phyloP scores from a whole-genome alignment of 2,797 vertebrate genomes.

The Sebastes oblongus region DNA sequence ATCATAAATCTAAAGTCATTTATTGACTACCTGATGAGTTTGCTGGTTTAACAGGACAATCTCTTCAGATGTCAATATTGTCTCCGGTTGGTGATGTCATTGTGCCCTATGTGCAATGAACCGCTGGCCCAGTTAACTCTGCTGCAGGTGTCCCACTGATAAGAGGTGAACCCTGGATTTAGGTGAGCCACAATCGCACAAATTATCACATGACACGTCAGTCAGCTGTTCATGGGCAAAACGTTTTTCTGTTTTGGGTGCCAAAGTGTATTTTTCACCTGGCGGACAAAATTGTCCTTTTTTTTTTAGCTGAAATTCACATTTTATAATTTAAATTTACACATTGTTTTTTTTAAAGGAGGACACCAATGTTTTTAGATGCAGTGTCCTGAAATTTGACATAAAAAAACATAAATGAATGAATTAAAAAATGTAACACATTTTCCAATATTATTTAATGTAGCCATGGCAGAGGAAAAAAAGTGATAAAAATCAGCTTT shows the following conservation, averaged over 20 bases:
- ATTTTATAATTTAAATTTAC: neutral
- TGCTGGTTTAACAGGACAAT: neutral
- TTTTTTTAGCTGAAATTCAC: neutral
- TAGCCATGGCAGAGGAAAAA: neutral
- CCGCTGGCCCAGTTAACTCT: constrained; percentile 51
- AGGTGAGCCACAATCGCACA: constrained; percentile 11
- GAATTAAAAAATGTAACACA: neutral
- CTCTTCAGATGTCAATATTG: constrained; percentile 12
- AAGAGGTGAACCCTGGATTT: constrained; percentile 70
- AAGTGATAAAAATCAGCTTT: neutral
- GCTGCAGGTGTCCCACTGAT: constrained; percentile 56
- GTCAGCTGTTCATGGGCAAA: neutral
- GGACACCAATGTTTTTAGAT: neutral
- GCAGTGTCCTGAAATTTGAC: neutral
- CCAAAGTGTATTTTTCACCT: neutral
- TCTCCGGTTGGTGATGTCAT: constrained; percentile 61
- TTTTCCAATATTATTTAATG: neutral
- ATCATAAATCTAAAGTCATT: neutral
- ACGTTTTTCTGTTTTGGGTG: neutral
- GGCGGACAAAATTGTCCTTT: neutral
- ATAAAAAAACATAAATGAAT: neutral
- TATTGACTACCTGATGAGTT: neutral
- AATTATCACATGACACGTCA: neutral
- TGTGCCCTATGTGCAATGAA: neutral
- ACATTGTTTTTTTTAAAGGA: neutral